Percentiles rank a stretch among this genome's conserved stretches.
These are phyloP conservation scores for Hedychridium roseum DNA, from an alignment of 2,888 invertebrate genomes.

Conservation along the genomic window DNA sequence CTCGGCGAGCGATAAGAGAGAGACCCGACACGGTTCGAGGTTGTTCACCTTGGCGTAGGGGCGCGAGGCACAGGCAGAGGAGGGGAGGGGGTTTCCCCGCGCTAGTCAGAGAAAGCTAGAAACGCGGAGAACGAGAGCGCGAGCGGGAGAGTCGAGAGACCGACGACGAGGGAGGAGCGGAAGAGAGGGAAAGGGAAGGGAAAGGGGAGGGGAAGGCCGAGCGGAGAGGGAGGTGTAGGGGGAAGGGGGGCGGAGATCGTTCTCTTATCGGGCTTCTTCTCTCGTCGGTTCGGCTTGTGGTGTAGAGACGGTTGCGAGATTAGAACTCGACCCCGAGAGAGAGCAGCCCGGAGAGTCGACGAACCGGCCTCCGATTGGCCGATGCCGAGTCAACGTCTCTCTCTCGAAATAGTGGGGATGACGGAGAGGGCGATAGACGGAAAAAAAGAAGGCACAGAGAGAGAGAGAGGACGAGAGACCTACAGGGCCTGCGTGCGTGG, in stretches of 20 bases:
- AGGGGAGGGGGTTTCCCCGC: constrained; percentile 5
- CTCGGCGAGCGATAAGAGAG: constrained; percentile 50
- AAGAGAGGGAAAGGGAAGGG: background rate
- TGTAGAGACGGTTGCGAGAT: constrained; percentile 44
- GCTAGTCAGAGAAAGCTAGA: background rate
- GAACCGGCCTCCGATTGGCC: constrained; percentile 46
- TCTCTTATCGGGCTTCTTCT: constrained; percentile 42
- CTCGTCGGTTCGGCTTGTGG: constrained; percentile 41
- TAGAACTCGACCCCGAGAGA: constrained; percentile 45
- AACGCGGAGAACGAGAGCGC: constrained; percentile 4
- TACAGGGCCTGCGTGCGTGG: background rate
- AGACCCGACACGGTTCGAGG: constrained; percentile 59
- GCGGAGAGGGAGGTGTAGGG: background rate
- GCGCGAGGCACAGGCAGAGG: constrained; percentile 13
- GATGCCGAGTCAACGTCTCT: constrained; percentile 45
- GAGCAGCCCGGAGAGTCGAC: constrained; percentile 43
- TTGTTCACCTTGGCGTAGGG: constrained; percentile 57
- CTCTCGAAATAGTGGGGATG: constrained; percentile 21
- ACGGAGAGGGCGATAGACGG: constrained; percentile 11
- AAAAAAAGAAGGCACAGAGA: background rate
- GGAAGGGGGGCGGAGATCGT: constrained; percentile 15
- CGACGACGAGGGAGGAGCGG: background rate
- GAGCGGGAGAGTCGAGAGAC: constrained; percentile 7
- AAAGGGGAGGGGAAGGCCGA: background rate
- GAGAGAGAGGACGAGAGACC: background rate